phyloP scores from a whole-genome alignment of 1,140 invertebrate genomes.

The Brachionus rubens region DNA sequence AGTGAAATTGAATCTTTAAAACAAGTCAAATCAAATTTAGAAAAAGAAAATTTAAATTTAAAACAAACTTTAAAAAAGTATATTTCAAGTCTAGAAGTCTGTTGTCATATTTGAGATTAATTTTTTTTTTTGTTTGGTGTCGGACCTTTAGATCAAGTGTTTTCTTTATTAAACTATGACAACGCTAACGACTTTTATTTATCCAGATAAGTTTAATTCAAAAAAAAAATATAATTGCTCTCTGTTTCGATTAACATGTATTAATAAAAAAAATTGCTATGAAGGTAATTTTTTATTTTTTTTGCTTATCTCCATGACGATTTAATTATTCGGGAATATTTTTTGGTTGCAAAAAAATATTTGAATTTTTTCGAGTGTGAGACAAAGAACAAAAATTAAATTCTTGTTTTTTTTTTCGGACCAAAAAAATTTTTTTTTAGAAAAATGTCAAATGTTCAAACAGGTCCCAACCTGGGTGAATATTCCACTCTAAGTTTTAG shows the following conservation, averaged over 20 bases:
- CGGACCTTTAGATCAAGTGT: not conserved
- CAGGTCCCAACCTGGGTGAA: not conserved
- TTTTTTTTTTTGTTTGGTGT: not conserved
- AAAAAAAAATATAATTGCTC: conserved; percentile 19
- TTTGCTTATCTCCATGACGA: conserved; percentile 37
- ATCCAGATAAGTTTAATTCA: no score
- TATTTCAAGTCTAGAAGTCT: conserved; percentile 23
- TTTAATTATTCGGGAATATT: conserved; percentile 18
- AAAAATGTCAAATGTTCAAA: conserved; percentile 1
- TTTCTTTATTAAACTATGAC: conserved; percentile 24
- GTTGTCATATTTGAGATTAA: not conserved
- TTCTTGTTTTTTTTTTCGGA: conserved; percentile 7
- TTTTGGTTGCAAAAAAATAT: conserved; percentile 9
- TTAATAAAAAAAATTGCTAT: not conserved
- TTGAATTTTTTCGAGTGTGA: not conserved
- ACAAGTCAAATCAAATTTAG: not conserved
- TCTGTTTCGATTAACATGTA: not conserved
- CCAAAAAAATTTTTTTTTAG: not conserved
- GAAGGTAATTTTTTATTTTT: conserved; percentile 35
- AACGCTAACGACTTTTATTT: no score
- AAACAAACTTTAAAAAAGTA: conserved; percentile 6
- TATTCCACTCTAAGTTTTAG: not conserved
- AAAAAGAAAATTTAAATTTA: conserved; percentile 15
- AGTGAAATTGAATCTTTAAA: conserved; percentile 11
- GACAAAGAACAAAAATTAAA: conserved; percentile 6